Conservation (phyloP, 2,888 invertebrate genomes). For the Cosmia trapezina region DNA sequence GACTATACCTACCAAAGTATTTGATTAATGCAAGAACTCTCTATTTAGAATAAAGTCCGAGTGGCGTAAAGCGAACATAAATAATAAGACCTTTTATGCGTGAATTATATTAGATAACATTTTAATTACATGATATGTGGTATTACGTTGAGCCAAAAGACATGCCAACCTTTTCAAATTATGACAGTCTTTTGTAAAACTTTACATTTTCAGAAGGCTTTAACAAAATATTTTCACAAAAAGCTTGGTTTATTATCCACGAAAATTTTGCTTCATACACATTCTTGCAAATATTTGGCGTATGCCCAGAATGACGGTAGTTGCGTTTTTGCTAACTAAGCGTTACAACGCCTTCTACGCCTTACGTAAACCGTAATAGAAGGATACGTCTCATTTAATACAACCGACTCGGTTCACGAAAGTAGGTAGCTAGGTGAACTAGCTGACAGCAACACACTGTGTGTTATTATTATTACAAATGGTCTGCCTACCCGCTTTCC, state of each 20-base stretch:
- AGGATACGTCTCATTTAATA: constrained; percentile 27
- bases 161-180: constrained; percentile 12
- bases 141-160: constrained; percentile 2
- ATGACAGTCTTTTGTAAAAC: constrained; percentile 11
- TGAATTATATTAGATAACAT: not conserved
- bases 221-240: constrained; percentile 10
- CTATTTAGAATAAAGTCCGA: not conserved
- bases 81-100: not conserved
- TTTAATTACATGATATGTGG: not conserved
- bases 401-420: constrained; percentile 8
- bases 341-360: constrained; percentile 29
- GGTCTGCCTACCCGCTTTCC: constrained; percentile 27
- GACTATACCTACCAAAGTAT: not conserved
- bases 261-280: constrained; percentile 32
- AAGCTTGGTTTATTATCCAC: constrained; percentile 13
- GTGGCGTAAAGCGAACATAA: not conserved
- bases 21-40: not conserved
- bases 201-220: not conserved
- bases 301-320: constrained; percentile 55
- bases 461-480: constrained; percentile 4
- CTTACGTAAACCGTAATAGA: constrained; percentile 44
- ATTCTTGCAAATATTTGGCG: constrained; percentile 51
- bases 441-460: constrained; percentile 21
- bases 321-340: constrained; percentile 54
- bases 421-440: not conserved